Base-by-base conservation (phyloP, 2,113 vertebrate species). In the Ptilonorhynchus violaceus region DNA sequence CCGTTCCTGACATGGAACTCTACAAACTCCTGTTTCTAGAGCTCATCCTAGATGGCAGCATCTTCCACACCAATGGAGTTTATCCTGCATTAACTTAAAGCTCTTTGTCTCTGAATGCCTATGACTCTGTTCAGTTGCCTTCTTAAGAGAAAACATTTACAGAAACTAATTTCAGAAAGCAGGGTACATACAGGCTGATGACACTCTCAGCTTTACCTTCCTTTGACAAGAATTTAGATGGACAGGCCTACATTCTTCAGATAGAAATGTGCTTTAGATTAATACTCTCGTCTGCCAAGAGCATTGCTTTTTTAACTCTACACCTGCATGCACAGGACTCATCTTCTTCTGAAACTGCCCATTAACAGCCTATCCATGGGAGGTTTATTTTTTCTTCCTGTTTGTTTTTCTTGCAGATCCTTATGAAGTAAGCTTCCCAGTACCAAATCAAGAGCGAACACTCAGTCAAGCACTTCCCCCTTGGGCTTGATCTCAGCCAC, bases 291-390 rank as follows among this genome's bases (percentile, higher is more conserved):
- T 86, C 67, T 83, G 49, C 20, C 62, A 72, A n/a, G 5, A 46
- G 6, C 21, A 31, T 7, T n/a, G 31, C 1, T 13, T 44, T 81
- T 74, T 62, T 88, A 52, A 78, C 50, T 44, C 64, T 47, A 53
- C 0, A 0, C 11, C n/a, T 59, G 30, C 39, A 50, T 24, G 18
- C 35, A 64, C 7, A 60, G 25, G 47, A 50, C 11, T 55, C 35
- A 59, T 30, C 27, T 33, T 76, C 35, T 50, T 82, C 53, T 58
- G 55, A 80, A 86, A 59, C 5, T 44, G 42, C 13, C 55, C 53
- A 21, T 35, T 59, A 63, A 37, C 25, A 80, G 25, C 18, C 27
- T 80, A 14, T 8, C 49, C 2, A 2, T 14, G 1, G 18, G 24
- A 82, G 15, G 30, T 23, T 35, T 31, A 53, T 25, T 17, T 52